Evolutionary conservation across 92 coral and sea anemone genomes (phyloP).

Genomic region (Desmophyllum pertusum): DNA sequence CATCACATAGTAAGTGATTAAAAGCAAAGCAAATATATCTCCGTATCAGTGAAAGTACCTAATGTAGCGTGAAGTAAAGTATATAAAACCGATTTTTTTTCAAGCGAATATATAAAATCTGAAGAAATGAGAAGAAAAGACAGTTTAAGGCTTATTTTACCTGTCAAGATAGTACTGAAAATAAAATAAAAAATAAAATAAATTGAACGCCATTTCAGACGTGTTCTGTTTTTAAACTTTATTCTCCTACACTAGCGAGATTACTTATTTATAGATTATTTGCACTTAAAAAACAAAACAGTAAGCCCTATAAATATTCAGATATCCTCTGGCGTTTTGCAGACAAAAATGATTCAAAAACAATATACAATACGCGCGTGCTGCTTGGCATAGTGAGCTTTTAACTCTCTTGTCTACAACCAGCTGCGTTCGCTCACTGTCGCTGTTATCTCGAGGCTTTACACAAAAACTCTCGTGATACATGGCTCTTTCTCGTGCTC

Average conservation of each 20-base stretch:
- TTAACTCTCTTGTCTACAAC: conserved; percentile 6
- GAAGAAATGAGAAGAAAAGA: not conserved
- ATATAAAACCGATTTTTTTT: not conserved
- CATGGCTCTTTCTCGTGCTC: conserved; percentile 30
- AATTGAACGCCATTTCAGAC: not conserved
- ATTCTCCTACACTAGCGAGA: not conserved
- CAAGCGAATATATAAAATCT: not conserved
- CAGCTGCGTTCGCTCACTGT: not conserved
- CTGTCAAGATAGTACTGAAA: not conserved
- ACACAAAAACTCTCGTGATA: conserved; percentile 13
- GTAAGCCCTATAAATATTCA: conserved; percentile 33
- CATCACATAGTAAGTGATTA: not conserved
- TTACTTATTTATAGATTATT: conserved; percentile 13
- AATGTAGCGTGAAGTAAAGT: not conserved
- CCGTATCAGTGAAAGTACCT: not conserved
- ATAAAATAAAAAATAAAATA: not conserved
- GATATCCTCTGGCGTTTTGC: conserved; percentile 7
- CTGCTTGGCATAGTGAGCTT: not conserved
- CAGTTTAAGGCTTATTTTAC: too few relatives aligned
- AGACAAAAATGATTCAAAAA: conserved; percentile 3
- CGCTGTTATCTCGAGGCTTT: conserved; percentile 23
- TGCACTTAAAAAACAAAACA: not conserved
- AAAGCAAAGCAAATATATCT: not conserved
- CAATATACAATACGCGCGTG: conserved; percentile 27
- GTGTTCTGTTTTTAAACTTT: not conserved